Percentiles rank a stretch among this genome's conserved stretches.
phyloP scores from a whole-genome alignment of 2,888 invertebrate species.

The Philereme vetulata region DNA sequence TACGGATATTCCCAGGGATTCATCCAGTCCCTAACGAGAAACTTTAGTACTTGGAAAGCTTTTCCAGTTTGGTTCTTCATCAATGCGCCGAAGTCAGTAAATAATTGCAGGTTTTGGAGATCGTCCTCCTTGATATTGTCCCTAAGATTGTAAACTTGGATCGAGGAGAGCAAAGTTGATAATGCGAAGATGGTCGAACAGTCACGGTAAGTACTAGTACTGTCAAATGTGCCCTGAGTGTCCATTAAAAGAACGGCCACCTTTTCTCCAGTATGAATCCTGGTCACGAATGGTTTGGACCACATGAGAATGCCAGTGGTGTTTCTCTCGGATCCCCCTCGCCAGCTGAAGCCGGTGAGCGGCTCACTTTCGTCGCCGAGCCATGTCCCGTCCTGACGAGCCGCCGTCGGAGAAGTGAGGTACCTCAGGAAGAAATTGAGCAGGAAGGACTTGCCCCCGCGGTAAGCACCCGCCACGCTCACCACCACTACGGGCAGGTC shows the following conservation, averaged over 20 bases:
- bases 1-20: conserved; percentile 93
- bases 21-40: conserved; percentile 95
- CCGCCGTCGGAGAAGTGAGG: conserved; percentile 45
- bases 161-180: conserved; percentile 96
- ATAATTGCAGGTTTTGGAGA: conserved; percentile 91
- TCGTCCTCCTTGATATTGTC: conserved; percentile 97
- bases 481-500: conserved; percentile 39
- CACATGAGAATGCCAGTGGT: conserved; percentile 95
- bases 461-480: conserved; percentile 42
- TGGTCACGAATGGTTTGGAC: conserved; percentile 92
- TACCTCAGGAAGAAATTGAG: conserved; percentile 41
- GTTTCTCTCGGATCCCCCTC: conserved; percentile 94
- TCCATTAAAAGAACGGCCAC: conserved; percentile 92
- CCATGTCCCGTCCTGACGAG: conserved; percentile 28
- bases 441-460: conserved; percentile 44
- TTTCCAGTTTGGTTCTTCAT: conserved; percentile 84
- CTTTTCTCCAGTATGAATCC: conserved; percentile 62
- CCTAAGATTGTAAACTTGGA: conserved; percentile 90
- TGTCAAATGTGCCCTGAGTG: conserved; percentile 97
- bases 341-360: conserved; percentile 91
- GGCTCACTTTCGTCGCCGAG: conserved; percentile 7
- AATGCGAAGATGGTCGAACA: conserved; percentile 87
- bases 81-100: conserved; percentile 95
- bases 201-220: conserved; percentile 95
- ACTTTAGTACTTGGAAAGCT: conserved; percentile 92